Base-by-base conservation (phyloP, 2,888 invertebrate species). In the Eurytoma adleriae region DNA sequence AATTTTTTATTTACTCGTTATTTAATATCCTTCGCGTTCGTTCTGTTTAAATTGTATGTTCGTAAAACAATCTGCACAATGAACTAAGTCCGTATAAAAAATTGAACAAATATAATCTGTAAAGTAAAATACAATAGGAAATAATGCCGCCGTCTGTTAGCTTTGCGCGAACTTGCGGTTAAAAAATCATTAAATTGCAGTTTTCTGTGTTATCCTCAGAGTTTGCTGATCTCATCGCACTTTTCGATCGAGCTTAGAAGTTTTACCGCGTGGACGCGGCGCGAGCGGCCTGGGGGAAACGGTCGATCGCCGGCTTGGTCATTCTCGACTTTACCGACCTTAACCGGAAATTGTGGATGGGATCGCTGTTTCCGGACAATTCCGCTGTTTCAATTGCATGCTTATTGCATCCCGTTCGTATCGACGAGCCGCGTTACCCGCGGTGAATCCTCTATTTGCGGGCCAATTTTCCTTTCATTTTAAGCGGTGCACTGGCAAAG, bases 271-370 rank as follows among this genome's bases (percentile, higher is more conserved):
- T 3, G 10, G 20, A 3, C 16, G 48, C 56, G 48, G 20, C 14
- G 5, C 3, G 16, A 50, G 16, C 24, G 30, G 12, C 12, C 52
- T 57, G 20, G 10, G 50, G 27, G 20, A 50, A 67, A 20, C 69
- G 16, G 69, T 77, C 80, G 80, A 80, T 77, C 76, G 64, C 24
- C 14, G 3, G 10, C 18, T 4, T 4, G 12, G 52, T n/a, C 72
- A 80, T n/a, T 84, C 67, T 83, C 86, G 83, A 80, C 84, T 76
- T 86, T 85, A 86, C 85, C 85, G 85, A 84, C 86, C 82, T 74
- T 79, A 67, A 83, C 78, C 83, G 84, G 84, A 86, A 84, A 85
- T 85, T 84, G 74, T 80, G 64, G 50, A 75, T 79, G 77, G 68
- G 78, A 85, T 50, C 79, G 67, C 83, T 83, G 84, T 84, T 86